Conservation (phyloP, 2,888 invertebrate species). For the Cryptophagus acutangulus region DNA sequence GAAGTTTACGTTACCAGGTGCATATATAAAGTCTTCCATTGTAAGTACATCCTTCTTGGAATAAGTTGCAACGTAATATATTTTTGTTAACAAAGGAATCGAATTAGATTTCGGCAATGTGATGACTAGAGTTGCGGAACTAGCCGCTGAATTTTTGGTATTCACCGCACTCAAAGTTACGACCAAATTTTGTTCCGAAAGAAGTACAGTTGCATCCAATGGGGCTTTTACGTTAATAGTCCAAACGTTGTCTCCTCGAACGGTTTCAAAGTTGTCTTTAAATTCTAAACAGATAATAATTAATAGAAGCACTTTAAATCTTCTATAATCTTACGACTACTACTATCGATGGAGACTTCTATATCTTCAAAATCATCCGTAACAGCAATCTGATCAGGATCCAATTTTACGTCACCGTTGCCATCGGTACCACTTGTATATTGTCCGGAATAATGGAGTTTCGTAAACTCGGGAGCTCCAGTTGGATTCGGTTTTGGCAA, state of each 20-base stretch:
- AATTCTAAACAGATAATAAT: too few species aligned
- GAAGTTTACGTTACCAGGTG: too few species aligned
- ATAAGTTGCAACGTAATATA: too few species aligned
- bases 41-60: too few species aligned
- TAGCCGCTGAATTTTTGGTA: constrained; percentile 1
- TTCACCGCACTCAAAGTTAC: constrained; percentile 13
- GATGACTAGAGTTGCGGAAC: constrained; percentile 10
- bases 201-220: constrained; percentile 10
- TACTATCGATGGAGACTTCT: constrained; percentile 23
- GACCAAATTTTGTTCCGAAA: constrained; percentile 10
- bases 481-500: constrained; percentile 9
- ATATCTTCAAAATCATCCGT: too few species aligned
- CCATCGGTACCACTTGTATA: too few species aligned
- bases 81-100: neutral
- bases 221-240: constrained; percentile 12
- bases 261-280: too few species aligned
- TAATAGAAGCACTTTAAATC: too few species aligned
- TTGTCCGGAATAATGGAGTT: constrained; percentile 20
- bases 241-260: too few species aligned
- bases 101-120: constrained; percentile 8
- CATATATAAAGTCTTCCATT: too few species aligned
- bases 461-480: constrained; percentile 20
- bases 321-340: constrained; percentile 19
- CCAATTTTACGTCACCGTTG: too few species aligned
- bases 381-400: too few species aligned